Evolutionary conservation across 2,888 invertebrate genomes (phyloP), one percentile per base, ranked within the genome.

Genomic region (Heliconius sara): DNA sequence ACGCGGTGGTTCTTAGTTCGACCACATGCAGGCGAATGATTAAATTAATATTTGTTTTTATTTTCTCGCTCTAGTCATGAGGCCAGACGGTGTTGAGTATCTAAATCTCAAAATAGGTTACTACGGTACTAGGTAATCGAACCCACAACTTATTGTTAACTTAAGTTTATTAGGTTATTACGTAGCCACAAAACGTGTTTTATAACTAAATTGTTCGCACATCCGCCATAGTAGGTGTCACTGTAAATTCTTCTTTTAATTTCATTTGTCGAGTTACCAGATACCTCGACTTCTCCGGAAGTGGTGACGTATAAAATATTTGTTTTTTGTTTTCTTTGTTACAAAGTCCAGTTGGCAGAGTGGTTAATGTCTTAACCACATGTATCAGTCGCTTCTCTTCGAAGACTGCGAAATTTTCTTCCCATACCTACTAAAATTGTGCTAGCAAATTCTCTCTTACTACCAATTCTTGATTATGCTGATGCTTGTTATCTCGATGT

Each of bases 111-210:
- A 39, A 34, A 34, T 34, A 34, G 7, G 7, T 39, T 39, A n/a
- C n/a, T n/a, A n/a, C n/a, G n/a, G n/a, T 1, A 34, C 34, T 34
- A 34, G n/a, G n/a, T 22, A n/a, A 60, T 60, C 60, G n/a, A 60
- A 60, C 4, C 4, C 25, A 63, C n/a, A 25, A 63, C 25, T n/a
- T 13, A 87, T 89, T 89, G 89, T 87, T 86, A 85, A 81, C 74
- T 76, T 79, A 82, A 81, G 78, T 83, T 83, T 80, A 77, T 80
- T 80, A 80, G 78, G 81, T 82, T 80, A 77, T 60, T 83, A 76
- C 80, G 77, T 77, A 80, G 75, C 80, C 78, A 79, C 77, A 81
- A 83, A 83, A 79, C 81, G 47, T 77, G 78, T 39, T 70, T 78
- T 78, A 76, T 83, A 80, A 81, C 81, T 77, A 78, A 80, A 80